Percentiles rank a stretch among this genome's conserved stretches.
Conservation (phyloP, 2,113 vertebrate genomes). For the Sebastes fasciatus region DNA sequence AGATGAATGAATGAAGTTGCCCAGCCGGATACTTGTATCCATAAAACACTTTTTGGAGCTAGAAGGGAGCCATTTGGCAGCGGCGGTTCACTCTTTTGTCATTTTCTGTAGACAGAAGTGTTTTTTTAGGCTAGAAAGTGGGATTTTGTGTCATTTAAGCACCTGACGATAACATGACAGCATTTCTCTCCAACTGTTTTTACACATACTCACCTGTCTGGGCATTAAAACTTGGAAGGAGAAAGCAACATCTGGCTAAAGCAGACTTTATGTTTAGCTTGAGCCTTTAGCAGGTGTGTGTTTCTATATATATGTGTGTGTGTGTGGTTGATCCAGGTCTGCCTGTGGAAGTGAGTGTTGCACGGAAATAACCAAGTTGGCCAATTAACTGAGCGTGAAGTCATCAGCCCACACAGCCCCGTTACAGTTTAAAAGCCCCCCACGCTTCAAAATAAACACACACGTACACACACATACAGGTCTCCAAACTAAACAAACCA, state of each 20-base stretch:
- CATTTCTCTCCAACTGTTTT: neutral
- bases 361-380: constrained; percentile 61
- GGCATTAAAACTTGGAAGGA: constrained; percentile 4
- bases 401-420: constrained; percentile 56
- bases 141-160: constrained; percentile 8
- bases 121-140: constrained; percentile 1
- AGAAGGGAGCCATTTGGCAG: constrained; percentile 14
- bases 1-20: constrained; percentile 41
- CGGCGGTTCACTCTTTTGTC: neutral
- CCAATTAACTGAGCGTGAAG: constrained; percentile 63
- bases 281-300: constrained; percentile 50
- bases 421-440: constrained; percentile 47
- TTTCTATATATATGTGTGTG: constrained; percentile 28
- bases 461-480: neutral
- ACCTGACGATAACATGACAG: neutral
- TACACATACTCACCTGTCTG: constrained; percentile 1
- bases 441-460: constrained; percentile 48
- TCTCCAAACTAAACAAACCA: constrained; percentile 68
- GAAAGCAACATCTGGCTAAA: constrained; percentile 28
- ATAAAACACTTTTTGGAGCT: constrained; percentile 49
- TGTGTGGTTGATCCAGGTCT: constrained; percentile 41
- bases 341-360: constrained; percentile 44
- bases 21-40: constrained; percentile 38
- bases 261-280: constrained; percentile 24
- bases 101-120: constrained; percentile 2